phyloP scores from a whole-genome alignment of 2,888 invertebrate species.

The Nephrotoma flavescens region DNA sequence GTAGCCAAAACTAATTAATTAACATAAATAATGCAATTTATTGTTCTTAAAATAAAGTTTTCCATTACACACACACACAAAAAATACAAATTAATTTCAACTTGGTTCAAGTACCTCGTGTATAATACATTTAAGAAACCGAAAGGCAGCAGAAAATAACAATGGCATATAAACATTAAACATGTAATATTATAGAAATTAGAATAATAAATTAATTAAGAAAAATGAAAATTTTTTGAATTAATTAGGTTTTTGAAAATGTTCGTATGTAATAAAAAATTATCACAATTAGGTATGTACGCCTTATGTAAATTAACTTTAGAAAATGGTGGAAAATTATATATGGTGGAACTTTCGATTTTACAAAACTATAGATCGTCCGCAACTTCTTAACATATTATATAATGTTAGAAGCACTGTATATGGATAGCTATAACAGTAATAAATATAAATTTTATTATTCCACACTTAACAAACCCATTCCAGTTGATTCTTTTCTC shows the following conservation, averaged over 20 bases:
- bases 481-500: not conserved
- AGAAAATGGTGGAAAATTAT: not conserved
- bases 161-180: not conserved
- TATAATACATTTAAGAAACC: not conserved
- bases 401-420: not conserved
- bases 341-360: not conserved
- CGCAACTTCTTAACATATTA: not conserved
- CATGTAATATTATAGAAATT: not conserved
- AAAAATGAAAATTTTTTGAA: not conserved
- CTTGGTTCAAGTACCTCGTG: not conserved
- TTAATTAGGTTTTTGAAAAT: not conserved
- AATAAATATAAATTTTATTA: not conserved
- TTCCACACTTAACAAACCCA: not conserved
- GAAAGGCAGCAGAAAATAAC: not conserved
- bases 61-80: not conserved
- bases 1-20: not conserved
- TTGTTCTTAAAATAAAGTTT: not conserved
- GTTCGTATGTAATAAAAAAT: not conserved
- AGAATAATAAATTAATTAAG: not conserved
- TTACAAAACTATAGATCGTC: not conserved
- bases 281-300: not conserved
- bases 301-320: not conserved
- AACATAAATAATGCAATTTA: not conserved
- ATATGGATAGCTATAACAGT: not conserved
- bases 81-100: not conserved